phyloP scores from a whole-genome alignment of 1,140 invertebrate species.

The Drosophila pectinifera region DNA sequence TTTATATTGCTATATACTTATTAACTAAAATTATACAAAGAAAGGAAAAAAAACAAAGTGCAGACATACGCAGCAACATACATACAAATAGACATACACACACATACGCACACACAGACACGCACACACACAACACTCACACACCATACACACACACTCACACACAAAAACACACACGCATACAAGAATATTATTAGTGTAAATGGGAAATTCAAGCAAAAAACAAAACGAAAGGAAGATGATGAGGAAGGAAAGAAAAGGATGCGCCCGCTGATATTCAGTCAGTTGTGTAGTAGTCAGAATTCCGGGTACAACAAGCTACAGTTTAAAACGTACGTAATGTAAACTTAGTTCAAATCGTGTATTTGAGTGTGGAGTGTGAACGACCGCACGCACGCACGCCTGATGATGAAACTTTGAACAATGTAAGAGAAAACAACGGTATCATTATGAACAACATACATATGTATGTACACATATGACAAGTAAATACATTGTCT shows the following conservation, averaged over 20 bases:
- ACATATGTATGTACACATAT: constrained; percentile 30
- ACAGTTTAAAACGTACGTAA: constrained; percentile 72
- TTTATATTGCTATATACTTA: constrained; percentile 83
- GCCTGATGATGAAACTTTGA: constrained; percentile 39
- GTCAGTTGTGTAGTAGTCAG: constrained; percentile 68
- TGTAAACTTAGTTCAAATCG: constrained; percentile 69
- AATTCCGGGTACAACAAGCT: constrained; percentile 60
- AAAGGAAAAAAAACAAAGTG: constrained; percentile 59
- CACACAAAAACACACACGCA: constrained; percentile 50
- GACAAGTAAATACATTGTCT: constrained; percentile 47
- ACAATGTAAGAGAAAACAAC: constrained; percentile 44
- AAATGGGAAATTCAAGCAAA: constrained; percentile 69
- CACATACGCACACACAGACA: constrained; percentile 43
- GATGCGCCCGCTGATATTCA: constrained; percentile 61
- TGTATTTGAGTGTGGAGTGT: constrained; percentile 40
- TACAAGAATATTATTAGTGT: constrained; percentile 80
- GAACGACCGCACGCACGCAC: constrained; percentile 9
- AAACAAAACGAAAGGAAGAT: constrained; percentile 32
- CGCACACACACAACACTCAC: constrained; percentile 54
- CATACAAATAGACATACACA: constrained; percentile 34
- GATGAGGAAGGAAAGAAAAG: constrained; percentile 36
- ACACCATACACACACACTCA: constrained; percentile 45
- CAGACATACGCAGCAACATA: constrained; percentile 46
- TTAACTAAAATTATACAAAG: constrained; percentile 81
- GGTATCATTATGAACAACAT: constrained; percentile 45